Conservation (phyloP, 2,888 invertebrate genomes). For the Volucella inanis region DNA sequence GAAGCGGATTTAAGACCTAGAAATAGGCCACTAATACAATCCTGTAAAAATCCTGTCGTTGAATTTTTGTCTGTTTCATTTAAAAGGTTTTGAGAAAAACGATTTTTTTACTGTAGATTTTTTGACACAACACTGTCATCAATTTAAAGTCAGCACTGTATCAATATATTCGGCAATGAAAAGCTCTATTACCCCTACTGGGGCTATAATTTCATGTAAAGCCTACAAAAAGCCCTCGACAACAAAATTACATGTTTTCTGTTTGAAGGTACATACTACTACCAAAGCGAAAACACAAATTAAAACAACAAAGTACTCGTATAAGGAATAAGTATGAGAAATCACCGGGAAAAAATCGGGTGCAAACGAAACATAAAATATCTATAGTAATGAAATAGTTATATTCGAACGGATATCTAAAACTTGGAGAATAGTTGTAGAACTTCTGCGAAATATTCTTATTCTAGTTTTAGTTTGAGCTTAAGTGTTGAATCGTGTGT, state of each 20-base stretch:
- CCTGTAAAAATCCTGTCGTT: no score
- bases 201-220: conserved; percentile 3
- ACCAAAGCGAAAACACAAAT: conserved; percentile 33
- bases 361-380: conserved; percentile 47
- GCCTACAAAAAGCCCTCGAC: conserved; percentile 30
- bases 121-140: neutral
- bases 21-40: no score
- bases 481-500: conserved; percentile 70
- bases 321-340: conserved; percentile 17
- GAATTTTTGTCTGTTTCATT: no score
- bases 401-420: conserved; percentile 38
- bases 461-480: conserved; percentile 68
- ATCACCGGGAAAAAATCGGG: conserved; percentile 45
- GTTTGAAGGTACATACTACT: conserved; percentile 8
- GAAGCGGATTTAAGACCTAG: no score
- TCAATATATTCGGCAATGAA: neutral
- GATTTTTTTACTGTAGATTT: no score
- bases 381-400: conserved; percentile 33
- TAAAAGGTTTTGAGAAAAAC: no score
- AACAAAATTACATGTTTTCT: neutral
- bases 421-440: conserved; percentile 45
- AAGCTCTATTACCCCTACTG: conserved; percentile 45
- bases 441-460: conserved; percentile 62
- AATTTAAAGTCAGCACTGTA: conserved; percentile 28
- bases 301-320: conserved; percentile 39